Evolutionary conservation across 2,113 vertebrate genomes (phyloP), one percentile per base, ranked within the genome.

Genomic region (Cheilinus undulatus): DNA sequence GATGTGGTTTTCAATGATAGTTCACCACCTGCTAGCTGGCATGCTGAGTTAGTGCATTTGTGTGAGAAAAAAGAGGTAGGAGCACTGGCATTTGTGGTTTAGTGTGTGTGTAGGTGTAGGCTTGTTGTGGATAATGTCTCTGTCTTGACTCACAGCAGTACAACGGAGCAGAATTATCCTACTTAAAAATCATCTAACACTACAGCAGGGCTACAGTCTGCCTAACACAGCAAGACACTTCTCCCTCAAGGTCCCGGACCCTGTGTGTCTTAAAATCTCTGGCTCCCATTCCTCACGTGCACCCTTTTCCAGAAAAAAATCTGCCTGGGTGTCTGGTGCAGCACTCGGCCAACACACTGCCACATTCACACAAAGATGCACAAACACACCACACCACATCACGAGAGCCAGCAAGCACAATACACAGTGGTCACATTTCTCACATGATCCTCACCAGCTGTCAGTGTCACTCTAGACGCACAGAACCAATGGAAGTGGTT

Each of bases 391-490:
- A n/a, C 36, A 40, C 19, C 46, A 30, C 67, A 36, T 64, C 73
- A 84, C 63, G 22, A 82, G 83, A 76, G 76, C 67, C 71, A 64
- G 50, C 58, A 53, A 83, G 69, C 63, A 89, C 80, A 89, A 84
- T 80, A 48, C 59, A 58, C 58, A 59, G 52, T 66, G 85, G 85
- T 91, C 88, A 86, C 77, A 72, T 90, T 87, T 89, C 88, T 74
- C 81, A 77, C 83, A 84, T 82, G 88, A 91, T 87, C 85, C 82
- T 76, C 69, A 71, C 64, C 90, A 90, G 86, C 88, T 90, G 90
- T 73, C 77, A 72, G 51, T 64, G 89, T 87, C 74, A 70, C 74
- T 91, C 83, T 42, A 61, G 58, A 88, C 65, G 62, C 82, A 75
- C 46, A 59, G 15, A 64, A 54, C 64, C 58, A 45, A 30, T 57